phyloP scores from a whole-genome alignment of 2,797 vertebrate species.

The Lacerta agilis region DNA sequence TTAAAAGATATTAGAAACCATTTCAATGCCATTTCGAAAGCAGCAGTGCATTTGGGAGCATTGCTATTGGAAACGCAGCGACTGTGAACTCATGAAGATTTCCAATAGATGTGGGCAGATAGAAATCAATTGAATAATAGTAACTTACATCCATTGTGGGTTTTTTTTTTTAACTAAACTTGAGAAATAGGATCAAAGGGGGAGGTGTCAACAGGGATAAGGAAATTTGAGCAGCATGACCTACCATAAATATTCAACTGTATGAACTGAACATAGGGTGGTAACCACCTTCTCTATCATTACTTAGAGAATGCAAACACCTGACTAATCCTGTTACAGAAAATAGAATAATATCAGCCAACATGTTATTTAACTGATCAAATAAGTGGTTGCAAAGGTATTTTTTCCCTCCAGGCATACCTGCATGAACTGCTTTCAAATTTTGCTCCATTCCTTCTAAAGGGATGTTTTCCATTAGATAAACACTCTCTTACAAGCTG shows the following conservation, averaged over 20 bases:
- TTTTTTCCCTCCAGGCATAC: not conserved
- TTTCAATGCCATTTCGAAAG: constrained; percentile 55
- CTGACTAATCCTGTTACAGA: constrained; percentile 34
- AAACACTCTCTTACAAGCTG: not conserved
- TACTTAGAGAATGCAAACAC: constrained; percentile 27
- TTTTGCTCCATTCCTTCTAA: constrained; percentile 1
- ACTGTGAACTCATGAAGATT: constrained; percentile 41
- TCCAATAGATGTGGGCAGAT: constrained; percentile 43
- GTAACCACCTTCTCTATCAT: constrained; percentile 23
- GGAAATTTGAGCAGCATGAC: constrained; percentile 23
- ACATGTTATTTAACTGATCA: constrained; percentile 34
- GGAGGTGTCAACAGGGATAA: constrained; percentile 23
- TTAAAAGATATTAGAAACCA: constrained; percentile 44
- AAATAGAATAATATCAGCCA: constrained; percentile 40
- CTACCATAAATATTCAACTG: constrained; percentile 51
- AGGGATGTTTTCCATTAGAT: not conserved
- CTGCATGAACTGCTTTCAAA: constrained; percentile 16
- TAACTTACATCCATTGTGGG: constrained; percentile 31
- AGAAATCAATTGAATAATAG: constrained; percentile 44
- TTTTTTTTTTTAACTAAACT: constrained; percentile 39
- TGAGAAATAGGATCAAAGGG: constrained; percentile 11
- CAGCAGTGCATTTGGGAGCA: constrained; percentile 25
- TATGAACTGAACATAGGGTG: not conserved
- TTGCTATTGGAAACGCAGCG: constrained; percentile 43
- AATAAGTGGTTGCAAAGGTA: constrained; percentile 15